phyloP scores from a whole-genome alignment of 2,113 vertebrate genomes.

The Dasypus novemcinctus region DNA sequence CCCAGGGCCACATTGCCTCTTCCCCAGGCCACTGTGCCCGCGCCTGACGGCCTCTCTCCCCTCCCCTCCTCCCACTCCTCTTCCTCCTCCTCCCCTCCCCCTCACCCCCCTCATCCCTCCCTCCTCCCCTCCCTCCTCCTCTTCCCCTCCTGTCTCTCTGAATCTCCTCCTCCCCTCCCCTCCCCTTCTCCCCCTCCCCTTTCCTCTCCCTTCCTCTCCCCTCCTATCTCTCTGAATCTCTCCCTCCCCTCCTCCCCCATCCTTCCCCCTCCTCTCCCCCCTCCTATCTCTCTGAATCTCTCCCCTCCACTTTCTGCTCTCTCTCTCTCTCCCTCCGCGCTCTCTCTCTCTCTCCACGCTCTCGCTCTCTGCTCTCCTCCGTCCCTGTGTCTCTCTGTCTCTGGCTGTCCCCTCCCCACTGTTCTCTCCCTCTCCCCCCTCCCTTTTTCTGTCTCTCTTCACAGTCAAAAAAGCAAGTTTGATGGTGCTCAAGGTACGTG shows the following conservation, averaged over 20 bases:
- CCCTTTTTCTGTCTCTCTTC: slow-evolving; percentile 77
- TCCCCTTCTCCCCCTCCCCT: too few species aligned
- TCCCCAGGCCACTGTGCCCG: neutral
- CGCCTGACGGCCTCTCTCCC: slow-evolving; percentile 45
- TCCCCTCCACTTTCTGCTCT: too few species aligned
- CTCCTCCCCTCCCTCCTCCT: neutral
- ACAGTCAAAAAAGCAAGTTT: slow-evolving; percentile 99
- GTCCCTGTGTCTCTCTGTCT: neutral
- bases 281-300: too few species aligned
- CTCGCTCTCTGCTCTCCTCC: neutral
- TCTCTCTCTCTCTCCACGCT: neutral
- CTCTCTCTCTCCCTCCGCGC: fast-evolving
- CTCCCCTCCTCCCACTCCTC: too few species aligned
- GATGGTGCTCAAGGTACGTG: slow-evolving; percentile 96
- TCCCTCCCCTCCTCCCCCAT: neutral
- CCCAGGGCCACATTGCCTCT: neutral
- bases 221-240: too few species aligned
- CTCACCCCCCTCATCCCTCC: neutral
- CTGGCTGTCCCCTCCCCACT: slow-evolving; percentile 59
- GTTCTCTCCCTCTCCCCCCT: neutral
- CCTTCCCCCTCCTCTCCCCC: neutral
- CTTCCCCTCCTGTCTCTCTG: too few species aligned
- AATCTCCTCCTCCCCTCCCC: too few species aligned
- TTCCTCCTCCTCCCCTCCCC: neutral
- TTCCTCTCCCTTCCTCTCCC: neutral